A percentile compares a stretch with the other conserved stretches of the same genome.
Evolutionary conservation across 2,113 vertebrate species (phyloP).

Genomic region (Azemiops feae): DNA sequence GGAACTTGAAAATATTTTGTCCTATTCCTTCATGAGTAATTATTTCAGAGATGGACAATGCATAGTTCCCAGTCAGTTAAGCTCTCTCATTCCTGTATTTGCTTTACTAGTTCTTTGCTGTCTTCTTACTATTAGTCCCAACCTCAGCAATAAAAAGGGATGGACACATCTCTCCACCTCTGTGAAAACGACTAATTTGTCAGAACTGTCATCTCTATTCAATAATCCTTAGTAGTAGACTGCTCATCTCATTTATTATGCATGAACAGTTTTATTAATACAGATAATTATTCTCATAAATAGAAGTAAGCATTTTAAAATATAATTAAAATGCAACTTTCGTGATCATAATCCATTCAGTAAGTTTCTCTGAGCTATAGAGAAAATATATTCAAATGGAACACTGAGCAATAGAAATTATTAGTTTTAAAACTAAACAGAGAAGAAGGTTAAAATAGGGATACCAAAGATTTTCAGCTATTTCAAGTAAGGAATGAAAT

Average conservation of each 20-base stretch:
- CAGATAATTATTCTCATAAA: not conserved
- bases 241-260: not conserved
- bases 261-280: not conserved
- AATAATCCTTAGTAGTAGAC: not conserved
- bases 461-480: slow-evolving; percentile 16
- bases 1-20: not conserved
- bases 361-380: not conserved
- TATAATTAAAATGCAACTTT: not conserved
- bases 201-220: not conserved
- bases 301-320: not conserved
- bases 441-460: slow-evolving; percentile 8
- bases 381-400: not conserved
- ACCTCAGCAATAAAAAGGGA: not conserved
- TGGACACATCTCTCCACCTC: not conserved
- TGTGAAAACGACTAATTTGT: not conserved
- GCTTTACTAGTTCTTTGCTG: not conserved
- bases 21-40: not conserved
- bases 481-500: not conserved
- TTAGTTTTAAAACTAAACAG: slow-evolving; percentile 15
- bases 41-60: not conserved
- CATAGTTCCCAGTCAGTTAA: not conserved
- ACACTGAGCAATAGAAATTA: slow-evolving; percentile 28
- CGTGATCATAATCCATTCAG: not conserved
- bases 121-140: no score
- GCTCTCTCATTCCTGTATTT: not conserved